Percentiles rank a stretch among this genome's conserved stretches.
Evolutionary conservation across 2,888 invertebrate species (phyloP).

Genomic region (Odiellus spinosus): DNA sequence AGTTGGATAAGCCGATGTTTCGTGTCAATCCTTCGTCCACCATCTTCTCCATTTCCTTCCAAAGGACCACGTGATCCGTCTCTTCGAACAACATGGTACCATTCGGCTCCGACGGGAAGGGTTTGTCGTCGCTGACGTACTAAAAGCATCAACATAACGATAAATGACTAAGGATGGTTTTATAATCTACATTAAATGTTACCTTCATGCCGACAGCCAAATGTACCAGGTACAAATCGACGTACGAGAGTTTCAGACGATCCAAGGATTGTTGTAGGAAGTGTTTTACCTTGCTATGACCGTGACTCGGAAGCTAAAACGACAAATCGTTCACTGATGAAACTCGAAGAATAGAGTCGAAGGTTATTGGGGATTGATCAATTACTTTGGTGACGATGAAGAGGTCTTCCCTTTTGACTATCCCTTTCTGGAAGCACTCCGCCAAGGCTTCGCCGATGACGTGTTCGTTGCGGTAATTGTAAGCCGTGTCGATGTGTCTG

Average conservation of each 20-base stretch:
- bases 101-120: constrained; percentile 45
- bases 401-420: constrained; percentile 17
- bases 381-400: constrained; percentile 20
- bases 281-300: constrained; percentile 48
- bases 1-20: constrained; percentile 71
- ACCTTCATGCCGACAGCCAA: constrained; percentile 47
- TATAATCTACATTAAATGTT: no score
- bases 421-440: constrained; percentile 10
- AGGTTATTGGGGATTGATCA: no score
- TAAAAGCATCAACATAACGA: constrained; percentile 33
- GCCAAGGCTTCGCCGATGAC: constrained; percentile 16
- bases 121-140: constrained; percentile 36
- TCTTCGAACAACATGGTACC: constrained; percentile 20
- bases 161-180: constrained; percentile 38
- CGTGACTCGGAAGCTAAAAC: constrained; percentile 32
- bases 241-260: constrained; percentile 55
- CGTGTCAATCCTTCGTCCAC: constrained; percentile 50
- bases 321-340: no score
- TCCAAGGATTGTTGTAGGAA: constrained; percentile 49
- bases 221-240: constrained; percentile 70
- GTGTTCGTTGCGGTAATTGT: constrained; percentile 19
- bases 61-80: constrained; percentile 7
- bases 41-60: constrained; percentile 47
- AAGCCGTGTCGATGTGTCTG: constrained; percentile 20
- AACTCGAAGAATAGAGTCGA: no score